Conservation (phyloP, 2,888 invertebrate species). For the Enchytraeus crypticus region DNA sequence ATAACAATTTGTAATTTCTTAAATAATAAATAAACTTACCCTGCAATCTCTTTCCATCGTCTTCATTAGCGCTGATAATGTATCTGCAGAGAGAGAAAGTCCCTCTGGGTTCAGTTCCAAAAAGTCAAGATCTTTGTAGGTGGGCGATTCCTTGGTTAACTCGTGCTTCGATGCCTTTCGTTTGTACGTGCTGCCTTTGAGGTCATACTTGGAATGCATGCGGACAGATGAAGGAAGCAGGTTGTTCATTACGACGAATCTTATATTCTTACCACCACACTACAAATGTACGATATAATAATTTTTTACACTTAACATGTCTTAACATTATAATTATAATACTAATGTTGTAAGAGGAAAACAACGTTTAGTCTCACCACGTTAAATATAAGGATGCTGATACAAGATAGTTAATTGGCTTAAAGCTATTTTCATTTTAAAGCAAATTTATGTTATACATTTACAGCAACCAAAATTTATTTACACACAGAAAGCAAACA, state of each 20-base stretch:
- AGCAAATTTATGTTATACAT: no score
- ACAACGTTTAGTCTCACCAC: no score
- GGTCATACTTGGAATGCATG: slow-evolving; percentile 95
- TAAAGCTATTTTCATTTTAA: no score
- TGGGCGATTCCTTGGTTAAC: slow-evolving; percentile 79
- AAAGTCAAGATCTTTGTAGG: slow-evolving; percentile 96
- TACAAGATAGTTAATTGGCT: background rate
- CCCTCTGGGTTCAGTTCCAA: slow-evolving; percentile 94
- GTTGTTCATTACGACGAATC: slow-evolving; percentile 97
- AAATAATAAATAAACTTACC: slow-evolving; percentile 58
- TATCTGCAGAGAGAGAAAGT: slow-evolving; percentile 84
- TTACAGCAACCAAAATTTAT: no score
- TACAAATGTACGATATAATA: no score
- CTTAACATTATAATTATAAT: no score
- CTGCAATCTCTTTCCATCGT: slow-evolving; percentile 95
- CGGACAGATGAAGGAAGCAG: slow-evolving; percentile 85
- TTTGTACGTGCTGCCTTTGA: slow-evolving; percentile 98
- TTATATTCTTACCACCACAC: slow-evolving; percentile 98
- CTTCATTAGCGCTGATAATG: slow-evolving; percentile 85
- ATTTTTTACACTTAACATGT: no score
- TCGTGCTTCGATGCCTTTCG: slow-evolving; percentile 88
- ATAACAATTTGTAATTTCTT: no score
- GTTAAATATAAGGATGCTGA: no score
- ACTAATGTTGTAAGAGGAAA: no score
- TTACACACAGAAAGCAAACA: no score